A percentile compares a stretch with the other conserved stretches of the same genome.
phyloP scores from a whole-genome alignment of 2,888 invertebrate species.

The Neoascia interrupta region DNA sequence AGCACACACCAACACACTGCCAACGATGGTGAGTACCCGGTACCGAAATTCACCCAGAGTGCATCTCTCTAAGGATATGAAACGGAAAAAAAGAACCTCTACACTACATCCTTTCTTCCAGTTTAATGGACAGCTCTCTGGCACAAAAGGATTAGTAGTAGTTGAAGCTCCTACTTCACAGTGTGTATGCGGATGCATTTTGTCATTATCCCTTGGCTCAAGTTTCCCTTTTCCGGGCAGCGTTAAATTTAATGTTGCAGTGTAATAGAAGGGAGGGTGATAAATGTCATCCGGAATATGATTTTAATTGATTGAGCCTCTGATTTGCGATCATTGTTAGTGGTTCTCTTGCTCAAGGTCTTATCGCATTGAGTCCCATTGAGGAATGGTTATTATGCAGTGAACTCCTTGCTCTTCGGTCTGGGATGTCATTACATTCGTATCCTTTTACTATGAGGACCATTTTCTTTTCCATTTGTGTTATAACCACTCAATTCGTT shows the following conservation, averaged over 20 bases:
- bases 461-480: constrained; percentile 35
- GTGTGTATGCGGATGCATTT: no score
- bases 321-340: constrained; percentile 46
- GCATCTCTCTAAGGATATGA: constrained; percentile 49
- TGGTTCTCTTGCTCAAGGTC: not conserved
- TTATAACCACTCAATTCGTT: constrained; percentile 52
- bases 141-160: not conserved
- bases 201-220: constrained; percentile 52
- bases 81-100: constrained; percentile 11
- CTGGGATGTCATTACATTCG: not conserved
- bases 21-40: not conserved
- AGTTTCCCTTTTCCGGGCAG: constrained; percentile 48
- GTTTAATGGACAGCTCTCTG: constrained; percentile 64
- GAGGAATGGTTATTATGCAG: no score
- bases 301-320: constrained; percentile 62
- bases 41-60: constrained; percentile 36
- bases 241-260: constrained; percentile 35
- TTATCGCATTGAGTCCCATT: not conserved
- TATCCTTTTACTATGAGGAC: constrained; percentile 2
- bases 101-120: constrained; percentile 49
- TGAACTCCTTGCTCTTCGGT: constrained; percentile 27
- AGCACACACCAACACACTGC: not conserved
- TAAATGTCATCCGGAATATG: constrained; percentile 59
- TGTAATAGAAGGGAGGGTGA: no score
- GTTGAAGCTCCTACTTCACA: constrained; percentile 23